A percentile compares a stretch with the other conserved stretches of the same genome.
phyloP scores from a whole-genome alignment of 2,888 invertebrate species.

The Biston stratarius region DNA sequence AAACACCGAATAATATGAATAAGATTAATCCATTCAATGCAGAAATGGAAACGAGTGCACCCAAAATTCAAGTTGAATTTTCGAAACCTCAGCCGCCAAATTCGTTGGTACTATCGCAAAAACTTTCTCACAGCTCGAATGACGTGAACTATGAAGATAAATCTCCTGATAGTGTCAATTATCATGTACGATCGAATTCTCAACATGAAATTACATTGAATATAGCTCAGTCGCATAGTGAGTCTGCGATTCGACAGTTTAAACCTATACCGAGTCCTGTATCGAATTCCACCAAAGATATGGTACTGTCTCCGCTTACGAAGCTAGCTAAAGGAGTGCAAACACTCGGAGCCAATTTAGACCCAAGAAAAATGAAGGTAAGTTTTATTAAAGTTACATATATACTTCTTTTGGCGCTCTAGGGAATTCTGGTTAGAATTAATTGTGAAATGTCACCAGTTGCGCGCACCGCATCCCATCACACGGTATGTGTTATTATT shows the following conservation, averaged over 20 bases:
- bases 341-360: conserved; percentile 93
- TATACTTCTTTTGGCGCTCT: too few relatives aligned
- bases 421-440: too few relatives aligned
- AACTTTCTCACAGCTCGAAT: conserved; percentile 90
- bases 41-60: conserved; percentile 74
- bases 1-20: conserved; percentile 69
- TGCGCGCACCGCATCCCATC: too few relatives aligned
- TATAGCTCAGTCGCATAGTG: conserved; percentile 92
- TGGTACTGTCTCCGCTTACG: conserved; percentile 91
- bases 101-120: conserved; percentile 86
- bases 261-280: conserved; percentile 90
- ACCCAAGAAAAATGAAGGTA: conserved; percentile 91
- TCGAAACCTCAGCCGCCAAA: conserved; percentile 81
- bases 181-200: conserved; percentile 84
- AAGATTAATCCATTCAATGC: conserved; percentile 77
- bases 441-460: too few relatives aligned
- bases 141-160: conserved; percentile 85
- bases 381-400: conserved; percentile 5
- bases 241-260: conserved; percentile 90
- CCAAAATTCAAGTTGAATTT: conserved; percentile 87
- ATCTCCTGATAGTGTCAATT: conserved; percentile 58
- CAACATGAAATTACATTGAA: conserved; percentile 90
- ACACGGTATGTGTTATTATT: too few relatives aligned
- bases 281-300: conserved; percentile 87
- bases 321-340: conserved; percentile 96